Percentiles rank a stretch among this genome's conserved stretches.
These are phyloP conservation scores for Ophion slaviceki DNA, from an alignment of 2,888 invertebrate genomes.

Conservation along the genomic window DNA sequence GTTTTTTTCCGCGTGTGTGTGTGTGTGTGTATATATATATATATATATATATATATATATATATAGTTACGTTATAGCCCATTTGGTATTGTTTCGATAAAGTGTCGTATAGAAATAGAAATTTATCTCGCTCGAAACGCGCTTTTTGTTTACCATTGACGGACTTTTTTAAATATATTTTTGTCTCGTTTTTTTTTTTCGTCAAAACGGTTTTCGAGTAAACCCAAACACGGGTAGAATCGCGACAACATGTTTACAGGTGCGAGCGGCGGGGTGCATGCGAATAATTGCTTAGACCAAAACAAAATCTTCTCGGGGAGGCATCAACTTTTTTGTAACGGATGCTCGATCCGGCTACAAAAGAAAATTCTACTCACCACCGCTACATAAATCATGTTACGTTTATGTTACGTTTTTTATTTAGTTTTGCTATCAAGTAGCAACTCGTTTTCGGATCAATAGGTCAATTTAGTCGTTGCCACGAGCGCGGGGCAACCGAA, in stretches of 20 bases:
- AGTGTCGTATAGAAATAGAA: slow-evolving; percentile 69
- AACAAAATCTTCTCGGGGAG: neutral
- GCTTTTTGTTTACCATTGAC: slow-evolving; percentile 53
- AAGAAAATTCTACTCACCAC: slow-evolving; percentile 16
- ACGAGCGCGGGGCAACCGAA: neutral
- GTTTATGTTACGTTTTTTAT: neutral
- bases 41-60: slow-evolving; percentile 22
- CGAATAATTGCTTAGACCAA: slow-evolving; percentile 4
- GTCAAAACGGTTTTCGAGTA: slow-evolving; percentile 33
- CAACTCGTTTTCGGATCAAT: slow-evolving; percentile 3
- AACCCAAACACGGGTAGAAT: slow-evolving; percentile 17
- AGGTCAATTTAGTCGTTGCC: slow-evolving; percentile 30
- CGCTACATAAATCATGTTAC: slow-evolving; percentile 11
- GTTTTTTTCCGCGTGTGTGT: neutral
- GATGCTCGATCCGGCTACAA: neutral
- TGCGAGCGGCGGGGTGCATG: neutral
- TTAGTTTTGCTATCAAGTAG: neutral
- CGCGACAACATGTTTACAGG: slow-evolving; percentile 12
- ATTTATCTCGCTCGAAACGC: slow-evolving; percentile 63
- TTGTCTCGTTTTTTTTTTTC: slow-evolving; percentile 2
- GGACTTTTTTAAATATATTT: slow-evolving; percentile 3
- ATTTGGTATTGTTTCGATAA: slow-evolving; percentile 69
- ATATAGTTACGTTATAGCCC: slow-evolving; percentile 54
- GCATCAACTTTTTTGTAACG: slow-evolving; percentile 7
- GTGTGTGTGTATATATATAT: too few species aligned